phyloP scores from a whole-genome alignment of 1,140 invertebrate species.

The Tyrophagus putrescentiae region DNA sequence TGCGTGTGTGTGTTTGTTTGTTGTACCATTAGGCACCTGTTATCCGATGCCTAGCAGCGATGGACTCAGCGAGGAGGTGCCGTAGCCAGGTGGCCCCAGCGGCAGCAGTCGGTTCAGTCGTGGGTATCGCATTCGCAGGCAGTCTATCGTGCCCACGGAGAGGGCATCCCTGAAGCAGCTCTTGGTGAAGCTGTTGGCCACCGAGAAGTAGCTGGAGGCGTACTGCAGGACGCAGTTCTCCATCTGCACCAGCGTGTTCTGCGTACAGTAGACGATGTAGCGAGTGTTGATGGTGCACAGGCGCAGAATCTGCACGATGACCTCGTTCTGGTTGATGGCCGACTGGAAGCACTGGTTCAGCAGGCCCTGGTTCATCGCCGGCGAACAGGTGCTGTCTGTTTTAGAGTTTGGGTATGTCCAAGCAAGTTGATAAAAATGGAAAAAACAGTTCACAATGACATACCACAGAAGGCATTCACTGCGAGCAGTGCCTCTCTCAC shows the following conservation, averaged over 20 bases:
- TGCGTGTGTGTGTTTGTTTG: no score
- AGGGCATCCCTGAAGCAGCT: not conserved
- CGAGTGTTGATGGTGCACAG: not conserved
- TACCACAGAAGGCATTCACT: constrained; percentile 11
- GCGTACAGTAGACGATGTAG: not conserved
- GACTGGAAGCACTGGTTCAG: not conserved
- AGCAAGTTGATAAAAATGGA: not conserved
- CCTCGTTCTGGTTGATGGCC: not conserved
- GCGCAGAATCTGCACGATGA: not conserved
- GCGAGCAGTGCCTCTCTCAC: not conserved
- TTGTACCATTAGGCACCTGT: no score
- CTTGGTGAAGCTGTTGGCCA: not conserved
- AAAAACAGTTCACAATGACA: not conserved
- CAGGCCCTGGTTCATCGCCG: no score
- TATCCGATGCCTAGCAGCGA: not conserved
- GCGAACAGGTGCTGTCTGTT: constrained; percentile 2
- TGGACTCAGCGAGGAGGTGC: not conserved
- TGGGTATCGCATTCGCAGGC: not conserved
- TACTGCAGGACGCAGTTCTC: not conserved
- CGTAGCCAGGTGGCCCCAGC: not conserved
- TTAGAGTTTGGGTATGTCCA: no score
- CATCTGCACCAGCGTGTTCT: not conserved
- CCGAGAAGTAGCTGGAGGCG: not conserved
- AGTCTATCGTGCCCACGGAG: constrained; percentile 5
- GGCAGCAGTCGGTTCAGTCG: not conserved